These are phyloP conservation scores for Cetoscarus ocellatus DNA, from an alignment of 2,797 vertebrate genomes.

Conservation along the genomic window DNA sequence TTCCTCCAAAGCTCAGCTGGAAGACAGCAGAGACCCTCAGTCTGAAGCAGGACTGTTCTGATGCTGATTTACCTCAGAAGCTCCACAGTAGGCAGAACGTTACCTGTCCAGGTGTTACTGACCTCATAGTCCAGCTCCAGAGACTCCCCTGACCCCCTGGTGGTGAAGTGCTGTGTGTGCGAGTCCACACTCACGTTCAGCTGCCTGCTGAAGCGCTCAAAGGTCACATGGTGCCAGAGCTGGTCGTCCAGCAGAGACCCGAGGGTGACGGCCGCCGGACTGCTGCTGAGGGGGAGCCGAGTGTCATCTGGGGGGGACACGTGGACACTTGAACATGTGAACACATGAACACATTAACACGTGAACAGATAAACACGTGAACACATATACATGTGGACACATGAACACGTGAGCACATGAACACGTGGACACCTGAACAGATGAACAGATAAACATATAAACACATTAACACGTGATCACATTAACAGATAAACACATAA, in stretches of 20 bases:
- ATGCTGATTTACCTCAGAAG: too few species aligned
- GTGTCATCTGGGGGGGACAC: slow-evolving; percentile 81
- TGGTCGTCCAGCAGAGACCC: slow-evolving; percentile 86
- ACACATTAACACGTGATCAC: too few species aligned
- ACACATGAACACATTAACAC: neutral
- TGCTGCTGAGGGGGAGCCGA: slow-evolving; percentile 83
- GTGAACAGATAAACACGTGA: accelerated
- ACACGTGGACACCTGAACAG: too few species aligned
- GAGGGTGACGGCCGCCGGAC: slow-evolving; percentile 49
- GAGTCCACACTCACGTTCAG: slow-evolving; percentile 93
- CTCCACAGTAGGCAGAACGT: too few species aligned
- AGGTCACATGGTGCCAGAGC: slow-evolving; percentile 92
- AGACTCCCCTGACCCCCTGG: slow-evolving; percentile 89
- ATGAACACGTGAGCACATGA: too few species aligned
- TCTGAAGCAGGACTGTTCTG: too few species aligned
- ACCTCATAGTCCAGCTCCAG: slow-evolving; percentile 95
- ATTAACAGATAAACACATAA: too few species aligned
- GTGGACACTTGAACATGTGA: neutral
- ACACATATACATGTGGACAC: too few species aligned
- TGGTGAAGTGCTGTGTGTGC: slow-evolving; percentile 90
- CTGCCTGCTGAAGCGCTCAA: slow-evolving; percentile 92
- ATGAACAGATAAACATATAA: too few species aligned
- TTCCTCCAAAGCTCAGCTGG: slow-evolving; percentile 94
- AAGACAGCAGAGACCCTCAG: slow-evolving; percentile 8
- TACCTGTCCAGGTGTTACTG: neutral